Conservation (phyloP, 2,113 vertebrate species). For the Diglossa brunneiventris region DNA sequence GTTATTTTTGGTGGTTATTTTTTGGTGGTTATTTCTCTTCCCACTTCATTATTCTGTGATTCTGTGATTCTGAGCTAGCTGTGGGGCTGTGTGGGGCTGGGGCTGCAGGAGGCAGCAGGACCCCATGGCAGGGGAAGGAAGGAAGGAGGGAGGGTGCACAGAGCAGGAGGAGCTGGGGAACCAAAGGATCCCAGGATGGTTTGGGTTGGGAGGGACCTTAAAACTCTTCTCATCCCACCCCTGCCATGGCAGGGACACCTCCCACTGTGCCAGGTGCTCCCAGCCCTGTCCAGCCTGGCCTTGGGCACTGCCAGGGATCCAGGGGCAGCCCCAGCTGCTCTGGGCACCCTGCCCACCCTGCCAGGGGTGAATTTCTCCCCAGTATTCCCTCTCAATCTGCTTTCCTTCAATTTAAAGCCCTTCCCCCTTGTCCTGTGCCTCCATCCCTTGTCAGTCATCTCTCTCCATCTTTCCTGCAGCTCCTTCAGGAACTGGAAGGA, state of each 20-base stretch:
- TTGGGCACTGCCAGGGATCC: neutral
- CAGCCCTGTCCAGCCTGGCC: neutral
- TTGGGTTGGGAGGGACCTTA: neutral
- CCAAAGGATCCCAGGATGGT: neutral
- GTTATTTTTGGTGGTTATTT: too few relatives aligned
- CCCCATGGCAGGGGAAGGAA: too few relatives aligned
- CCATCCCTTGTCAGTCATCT: neutral
- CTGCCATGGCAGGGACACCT: neutral
- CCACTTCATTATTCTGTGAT: too few relatives aligned
- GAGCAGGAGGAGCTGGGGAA: neutral
- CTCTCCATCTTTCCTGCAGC: neutral
- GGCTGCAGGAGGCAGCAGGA: neutral
- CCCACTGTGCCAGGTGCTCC: neutral
- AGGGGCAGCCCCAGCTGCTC: neutral
- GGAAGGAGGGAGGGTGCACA: neutral
- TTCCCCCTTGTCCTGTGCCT: neutral
- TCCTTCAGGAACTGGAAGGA: neutral
- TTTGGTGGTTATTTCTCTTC: too few relatives aligned
- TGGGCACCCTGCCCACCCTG: neutral
- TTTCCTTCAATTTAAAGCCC: neutral
- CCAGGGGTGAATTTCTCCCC: rapidly evolving
- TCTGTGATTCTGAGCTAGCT: neutral
- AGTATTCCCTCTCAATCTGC: neutral
- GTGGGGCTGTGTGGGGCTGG: rapidly evolving
- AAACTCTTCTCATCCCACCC: rapidly evolving